A percentile compares a stretch with the other conserved stretches of the same genome.
These are phyloP conservation scores for Huso huso DNA, from an alignment of 2,797 vertebrate genomes.

Conservation along the genomic window DNA sequence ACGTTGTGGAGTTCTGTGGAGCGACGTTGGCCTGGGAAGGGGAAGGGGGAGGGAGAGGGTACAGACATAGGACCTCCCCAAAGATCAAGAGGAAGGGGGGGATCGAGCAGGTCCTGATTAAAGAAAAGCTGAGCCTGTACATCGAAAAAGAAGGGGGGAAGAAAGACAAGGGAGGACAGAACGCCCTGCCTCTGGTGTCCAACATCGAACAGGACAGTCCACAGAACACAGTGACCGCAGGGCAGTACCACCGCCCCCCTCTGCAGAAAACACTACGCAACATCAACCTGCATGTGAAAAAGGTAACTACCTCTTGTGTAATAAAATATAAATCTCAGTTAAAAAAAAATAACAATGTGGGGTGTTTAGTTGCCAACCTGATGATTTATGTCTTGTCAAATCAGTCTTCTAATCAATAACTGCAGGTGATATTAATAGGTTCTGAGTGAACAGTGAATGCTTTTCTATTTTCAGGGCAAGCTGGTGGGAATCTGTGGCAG, in stretches of 20 bases:
- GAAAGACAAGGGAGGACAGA: constrained; percentile 42
- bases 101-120: constrained; percentile 52
- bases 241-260: constrained; percentile 54
- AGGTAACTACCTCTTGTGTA: constrained; percentile 34
- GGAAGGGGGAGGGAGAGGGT: constrained; percentile 35
- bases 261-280: constrained; percentile 64
- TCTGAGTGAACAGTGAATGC: too few species aligned
- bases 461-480: constrained; percentile 43
- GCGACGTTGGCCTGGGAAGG: constrained; percentile 69
- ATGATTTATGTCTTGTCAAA: too few species aligned
- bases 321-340: too few species aligned
- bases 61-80: constrained; percentile 9
- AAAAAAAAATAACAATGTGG: too few species aligned
- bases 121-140: constrained; percentile 60
- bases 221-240: constrained; percentile 67
- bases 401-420: too few species aligned
- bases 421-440: too few species aligned
- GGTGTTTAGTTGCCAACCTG: too few species aligned
- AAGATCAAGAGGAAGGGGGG: constrained; percentile 36
- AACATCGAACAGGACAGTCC: constrained; percentile 73
- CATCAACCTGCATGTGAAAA: constrained; percentile 53
- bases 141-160: constrained; percentile 52
- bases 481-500: constrained; percentile 66
- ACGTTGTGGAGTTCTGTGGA: constrained; percentile 58
- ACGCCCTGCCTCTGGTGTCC: constrained; percentile 54